phyloP scores from a whole-genome alignment of 1,140 invertebrate genomes.

The Phocides pigmalion region DNA sequence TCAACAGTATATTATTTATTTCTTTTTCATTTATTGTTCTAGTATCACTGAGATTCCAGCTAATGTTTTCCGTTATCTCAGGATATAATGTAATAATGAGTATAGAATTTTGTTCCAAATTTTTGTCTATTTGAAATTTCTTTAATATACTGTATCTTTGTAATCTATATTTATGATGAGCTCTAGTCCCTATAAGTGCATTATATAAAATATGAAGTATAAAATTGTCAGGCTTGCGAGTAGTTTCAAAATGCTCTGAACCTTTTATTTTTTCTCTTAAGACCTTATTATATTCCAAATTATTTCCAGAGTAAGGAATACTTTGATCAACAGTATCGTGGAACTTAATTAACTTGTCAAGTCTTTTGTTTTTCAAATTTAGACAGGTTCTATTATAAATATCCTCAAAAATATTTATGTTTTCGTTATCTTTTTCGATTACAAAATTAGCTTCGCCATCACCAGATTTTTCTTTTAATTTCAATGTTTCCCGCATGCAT shows the following conservation, averaged over 20 bases:
- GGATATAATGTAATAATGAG: constrained; percentile 61
- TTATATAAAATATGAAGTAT: constrained; percentile 50
- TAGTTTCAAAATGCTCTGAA: constrained; percentile 11
- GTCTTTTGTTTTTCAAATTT: constrained; percentile 41
- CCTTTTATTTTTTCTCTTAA: constrained; percentile 17
- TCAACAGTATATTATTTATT: constrained; percentile 45
- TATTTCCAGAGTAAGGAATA: constrained; percentile 31
- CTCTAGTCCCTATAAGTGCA: constrained; percentile 47
- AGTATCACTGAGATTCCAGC: neutral
- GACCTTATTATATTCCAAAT: constrained; percentile 37
- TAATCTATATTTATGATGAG: constrained; percentile 55
- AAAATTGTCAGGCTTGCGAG: constrained; percentile 21
- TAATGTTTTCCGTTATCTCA: constrained; percentile 22
- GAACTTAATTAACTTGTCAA: constrained; percentile 18
- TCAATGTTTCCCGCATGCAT: constrained; percentile 58
- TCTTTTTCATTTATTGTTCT: constrained; percentile 38
- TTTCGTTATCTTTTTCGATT: constrained; percentile 34
- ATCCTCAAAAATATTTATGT: constrained; percentile 52
- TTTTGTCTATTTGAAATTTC: constrained; percentile 24
- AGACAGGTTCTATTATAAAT: constrained; percentile 65
- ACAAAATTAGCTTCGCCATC: constrained; percentile 37
- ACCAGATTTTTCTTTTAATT: constrained; percentile 44
- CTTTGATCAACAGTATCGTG: neutral
- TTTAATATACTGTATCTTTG: constrained; percentile 56
- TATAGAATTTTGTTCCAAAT: constrained; percentile 42